Percentiles rank a stretch among this genome's conserved stretches.
Evolutionary conservation across 2,797 vertebrate species (phyloP).

Genomic region (Pantherophis alleghaniensis): DNA sequence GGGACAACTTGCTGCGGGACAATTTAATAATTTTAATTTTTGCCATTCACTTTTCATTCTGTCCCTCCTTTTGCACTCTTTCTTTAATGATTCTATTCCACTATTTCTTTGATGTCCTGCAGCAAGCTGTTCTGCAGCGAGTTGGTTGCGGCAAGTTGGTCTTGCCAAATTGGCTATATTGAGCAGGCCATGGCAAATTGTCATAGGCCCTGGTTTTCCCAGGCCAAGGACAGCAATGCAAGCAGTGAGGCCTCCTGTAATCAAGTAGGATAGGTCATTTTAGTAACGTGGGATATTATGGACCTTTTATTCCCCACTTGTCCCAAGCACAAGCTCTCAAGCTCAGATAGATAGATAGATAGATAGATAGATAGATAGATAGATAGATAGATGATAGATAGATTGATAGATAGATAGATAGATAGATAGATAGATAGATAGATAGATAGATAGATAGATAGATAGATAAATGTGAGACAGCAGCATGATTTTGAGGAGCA

Average conservation of each 20-base stretch:
- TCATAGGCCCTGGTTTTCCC: background rate
- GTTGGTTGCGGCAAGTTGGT: too few relatives aligned
- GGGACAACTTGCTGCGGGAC: too few relatives aligned
- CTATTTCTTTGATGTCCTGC: background rate
- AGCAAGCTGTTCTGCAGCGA: too few relatives aligned
- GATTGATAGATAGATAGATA: too few relatives aligned
- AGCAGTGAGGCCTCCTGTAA: background rate
- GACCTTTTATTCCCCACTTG: background rate
- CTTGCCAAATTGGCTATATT: too few relatives aligned
- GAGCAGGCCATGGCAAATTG: too few relatives aligned
- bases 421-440: too few relatives aligned
- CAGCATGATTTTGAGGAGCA: background rate
- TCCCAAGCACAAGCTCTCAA: background rate
- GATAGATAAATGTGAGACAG: background rate
- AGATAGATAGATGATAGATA: too few relatives aligned
- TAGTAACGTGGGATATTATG: background rate
- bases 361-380: too few relatives aligned
- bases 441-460: too few relatives aligned
- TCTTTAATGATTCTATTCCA: background rate
- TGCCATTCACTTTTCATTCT: background rate
- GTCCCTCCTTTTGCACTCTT: background rate
- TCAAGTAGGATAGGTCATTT: background rate
- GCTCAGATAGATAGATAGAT: too few relatives aligned
- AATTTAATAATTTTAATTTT: background rate
- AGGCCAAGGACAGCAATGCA: background rate